A percentile compares a stretch with the other conserved stretches of the same genome.
Conservation (phyloP, 2,797 vertebrate species). For the Strix occidentalis region DNA sequence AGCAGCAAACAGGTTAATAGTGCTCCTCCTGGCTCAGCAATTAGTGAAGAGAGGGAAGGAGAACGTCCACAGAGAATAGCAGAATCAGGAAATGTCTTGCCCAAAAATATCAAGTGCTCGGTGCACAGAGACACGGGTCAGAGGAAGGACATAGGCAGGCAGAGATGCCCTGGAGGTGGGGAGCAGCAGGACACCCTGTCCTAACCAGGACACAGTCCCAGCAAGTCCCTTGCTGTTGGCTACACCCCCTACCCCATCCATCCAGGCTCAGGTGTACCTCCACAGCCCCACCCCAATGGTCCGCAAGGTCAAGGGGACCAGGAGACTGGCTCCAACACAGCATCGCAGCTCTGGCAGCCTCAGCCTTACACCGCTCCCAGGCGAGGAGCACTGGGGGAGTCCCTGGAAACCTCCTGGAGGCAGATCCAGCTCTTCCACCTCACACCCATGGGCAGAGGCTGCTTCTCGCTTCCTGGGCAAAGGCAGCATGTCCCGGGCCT, state of each 20-base stretch:
- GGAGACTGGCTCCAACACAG: neutral
- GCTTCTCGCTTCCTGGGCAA: neutral
- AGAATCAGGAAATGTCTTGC: neutral
- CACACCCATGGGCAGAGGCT: neutral
- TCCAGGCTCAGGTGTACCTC: neutral
- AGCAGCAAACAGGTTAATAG: constrained; percentile 13
- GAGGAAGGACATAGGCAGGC: neutral
- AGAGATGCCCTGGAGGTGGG: neutral
- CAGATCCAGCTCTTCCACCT: neutral
- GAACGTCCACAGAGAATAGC: neutral
- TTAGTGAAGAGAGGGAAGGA: neutral
- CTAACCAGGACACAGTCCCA: neutral
- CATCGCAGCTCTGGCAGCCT: neutral
- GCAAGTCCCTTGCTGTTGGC: neutral
- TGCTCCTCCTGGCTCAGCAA: neutral
- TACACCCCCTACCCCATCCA: neutral
- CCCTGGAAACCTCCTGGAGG: neutral
- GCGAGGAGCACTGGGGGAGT: rapidly evolving
- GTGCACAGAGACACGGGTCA: neutral
- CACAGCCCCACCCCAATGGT: neutral
- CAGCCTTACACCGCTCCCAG: rapidly evolving
- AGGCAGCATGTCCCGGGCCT: neutral
- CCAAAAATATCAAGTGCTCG: neutral
- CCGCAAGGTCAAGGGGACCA: neutral
- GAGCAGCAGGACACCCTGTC: neutral